Evolutionary conservation across 2,888 invertebrate genomes (phyloP), one percentile per base, ranked within the genome.

Genomic region (Volucella bombylans): DNA sequence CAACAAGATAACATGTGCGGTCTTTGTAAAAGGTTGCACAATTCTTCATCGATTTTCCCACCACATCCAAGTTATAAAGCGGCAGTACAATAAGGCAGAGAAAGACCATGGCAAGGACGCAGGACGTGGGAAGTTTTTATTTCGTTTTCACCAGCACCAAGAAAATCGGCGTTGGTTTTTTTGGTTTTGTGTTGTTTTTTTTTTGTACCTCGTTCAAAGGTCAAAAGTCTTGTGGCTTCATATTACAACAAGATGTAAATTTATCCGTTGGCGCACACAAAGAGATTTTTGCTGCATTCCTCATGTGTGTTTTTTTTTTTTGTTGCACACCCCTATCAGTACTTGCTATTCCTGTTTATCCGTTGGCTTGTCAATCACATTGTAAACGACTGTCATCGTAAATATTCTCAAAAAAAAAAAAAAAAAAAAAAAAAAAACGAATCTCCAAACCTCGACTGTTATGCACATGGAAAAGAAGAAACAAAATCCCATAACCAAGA

Each of bases 351-450:
- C 71, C 62, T 85, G 76, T 77, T 85, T 81, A 85, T 77, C 71
- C 85, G 85, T 68, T 85, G 72, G 85, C 86, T 78, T 86, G 86
- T 86, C 86, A 86, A 86, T 86, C 86, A 86, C 82, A 78, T 78
- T 78, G 86, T 86, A 86, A 86, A 86, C 86, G 86, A 82, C 86
- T 86, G 86, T 86, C 86, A 86, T 86, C 86, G 86, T 86, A 86
- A 86, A 86, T 86, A 86, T 86, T 82, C 86, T 45, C 59, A 50
- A 78, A 73, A 38, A 39, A 15, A 73, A 15, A 73, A 52, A 43
- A 23, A 55, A 65, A 47, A 39, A 49, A 49, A 47, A 18, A 38
- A 59, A 38, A 15, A 50, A 18, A 49, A 77, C 8, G 14, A 57
- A 57, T 57, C 15, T 49, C 65, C 45, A 57, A 67, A 14, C 57